phyloP scores from a whole-genome alignment of 2,113 vertebrate species.

The Rhipidura dahli region DNA sequence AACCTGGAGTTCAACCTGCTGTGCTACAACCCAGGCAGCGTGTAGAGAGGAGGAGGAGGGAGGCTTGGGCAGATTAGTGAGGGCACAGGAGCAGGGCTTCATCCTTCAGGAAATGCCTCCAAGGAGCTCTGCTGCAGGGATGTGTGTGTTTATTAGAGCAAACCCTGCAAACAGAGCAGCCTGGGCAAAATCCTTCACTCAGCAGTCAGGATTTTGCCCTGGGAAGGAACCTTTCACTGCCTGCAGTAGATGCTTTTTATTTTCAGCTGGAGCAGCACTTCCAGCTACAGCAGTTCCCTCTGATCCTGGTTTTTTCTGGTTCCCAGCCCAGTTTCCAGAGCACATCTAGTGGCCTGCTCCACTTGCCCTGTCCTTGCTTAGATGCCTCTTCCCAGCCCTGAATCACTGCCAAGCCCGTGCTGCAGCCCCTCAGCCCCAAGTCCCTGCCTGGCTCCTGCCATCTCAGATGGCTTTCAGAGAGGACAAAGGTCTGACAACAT shows the following conservation, averaged over 20 bases:
- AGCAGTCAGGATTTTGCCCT: not conserved
- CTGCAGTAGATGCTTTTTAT: not conserved
- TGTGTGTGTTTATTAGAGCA: not conserved
- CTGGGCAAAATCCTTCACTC: not conserved
- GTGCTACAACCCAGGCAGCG: constrained; percentile 90
- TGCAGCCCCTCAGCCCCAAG: accelerated
- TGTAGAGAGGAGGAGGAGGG: constrained; percentile 54
- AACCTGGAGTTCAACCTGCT: constrained; percentile 94
- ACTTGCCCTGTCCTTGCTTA: not conserved
- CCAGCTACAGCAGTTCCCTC: not conserved
- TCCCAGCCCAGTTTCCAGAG: not conserved
- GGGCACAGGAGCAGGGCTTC: not conserved
- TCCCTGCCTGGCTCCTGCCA: not conserved
- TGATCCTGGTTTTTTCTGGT: not conserved
- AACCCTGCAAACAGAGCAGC: not conserved
- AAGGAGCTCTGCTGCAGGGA: not conserved
- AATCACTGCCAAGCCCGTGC: not conserved
- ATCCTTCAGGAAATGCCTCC: not conserved
- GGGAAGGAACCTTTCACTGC: not conserved
- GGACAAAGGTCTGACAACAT: not conserved
- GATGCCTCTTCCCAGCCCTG: not conserved
- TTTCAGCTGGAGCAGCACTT: not conserved
- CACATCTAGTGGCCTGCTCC: not conserved
- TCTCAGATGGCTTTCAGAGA: not conserved
- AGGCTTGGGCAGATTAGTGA: not conserved